Evolutionary conservation across 2,113 vertebrate species (phyloP).

Genomic region (Psammodynastes pulverulentus): DNA sequence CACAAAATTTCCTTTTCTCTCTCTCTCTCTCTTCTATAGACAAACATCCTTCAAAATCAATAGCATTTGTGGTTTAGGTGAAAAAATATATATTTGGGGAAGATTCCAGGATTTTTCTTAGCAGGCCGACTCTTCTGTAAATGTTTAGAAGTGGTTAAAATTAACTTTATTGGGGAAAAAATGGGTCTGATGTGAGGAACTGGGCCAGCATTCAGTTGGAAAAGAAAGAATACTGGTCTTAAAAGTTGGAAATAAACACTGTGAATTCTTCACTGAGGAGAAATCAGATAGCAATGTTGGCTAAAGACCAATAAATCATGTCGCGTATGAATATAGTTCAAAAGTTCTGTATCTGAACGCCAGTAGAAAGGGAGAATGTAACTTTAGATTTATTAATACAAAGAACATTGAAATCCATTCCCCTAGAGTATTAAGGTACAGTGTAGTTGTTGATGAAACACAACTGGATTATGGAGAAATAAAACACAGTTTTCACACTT

Average conservation of each 20-base stretch:
- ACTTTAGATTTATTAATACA: neutral
- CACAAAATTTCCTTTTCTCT: neutral
- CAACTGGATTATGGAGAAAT: neutral
- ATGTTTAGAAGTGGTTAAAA: conserved; percentile 4
- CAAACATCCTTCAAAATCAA: neutral
- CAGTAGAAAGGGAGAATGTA: conserved; percentile 39
- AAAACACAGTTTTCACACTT: neutral
- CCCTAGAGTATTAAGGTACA: neutral
- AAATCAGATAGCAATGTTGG: conserved; percentile 53
- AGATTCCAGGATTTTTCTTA: neutral
- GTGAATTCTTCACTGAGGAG: conserved; percentile 45
- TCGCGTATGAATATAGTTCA: conserved; percentile 37
- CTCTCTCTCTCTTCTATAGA: neutral
- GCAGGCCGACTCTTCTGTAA: neutral
- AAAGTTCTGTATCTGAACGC: conserved; percentile 46
- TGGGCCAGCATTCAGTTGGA: conserved; percentile 41
- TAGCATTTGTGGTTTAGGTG: neutral
- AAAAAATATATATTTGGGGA: neutral
- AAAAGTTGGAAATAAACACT: conserved; percentile 43
- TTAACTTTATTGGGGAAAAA: conserved; percentile 7
- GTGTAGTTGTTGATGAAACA: neutral
- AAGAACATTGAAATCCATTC: neutral
- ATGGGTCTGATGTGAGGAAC: conserved; percentile 6
- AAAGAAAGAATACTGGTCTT: conserved; percentile 47
- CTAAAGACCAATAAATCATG: conserved; percentile 56